Conservation (phyloP, 2,888 invertebrate species). For the Andrena haemorrhoa region DNA sequence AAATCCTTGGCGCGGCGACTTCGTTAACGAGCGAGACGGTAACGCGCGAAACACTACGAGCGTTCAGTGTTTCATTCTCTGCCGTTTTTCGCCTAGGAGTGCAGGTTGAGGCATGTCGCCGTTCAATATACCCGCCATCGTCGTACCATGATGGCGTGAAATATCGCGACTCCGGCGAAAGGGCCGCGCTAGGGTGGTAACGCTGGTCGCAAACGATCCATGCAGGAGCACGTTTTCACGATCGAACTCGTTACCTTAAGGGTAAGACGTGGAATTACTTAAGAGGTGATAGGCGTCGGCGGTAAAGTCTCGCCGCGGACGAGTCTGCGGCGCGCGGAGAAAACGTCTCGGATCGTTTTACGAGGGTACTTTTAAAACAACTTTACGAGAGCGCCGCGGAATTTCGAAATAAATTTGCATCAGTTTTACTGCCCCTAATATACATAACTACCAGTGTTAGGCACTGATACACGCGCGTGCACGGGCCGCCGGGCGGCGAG, state of each 20-base stretch:
- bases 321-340: constrained; percentile 31
- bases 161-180: constrained; percentile 31
- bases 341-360: constrained; percentile 82
- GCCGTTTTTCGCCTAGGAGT: constrained; percentile 15
- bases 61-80: constrained; percentile 32
- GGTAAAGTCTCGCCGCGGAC: constrained; percentile 67
- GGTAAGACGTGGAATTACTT: constrained; percentile 70
- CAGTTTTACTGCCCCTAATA: constrained; percentile 81
- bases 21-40: constrained; percentile 31
- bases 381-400: constrained; percentile 78
- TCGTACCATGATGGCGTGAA: constrained; percentile 36
- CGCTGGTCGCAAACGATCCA: constrained; percentile 55
- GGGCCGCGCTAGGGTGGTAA: constrained; percentile 40
- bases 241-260: constrained; percentile 71
- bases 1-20: not conserved
- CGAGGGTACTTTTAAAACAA: constrained; percentile 82
- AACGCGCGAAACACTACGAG: constrained; percentile 4
- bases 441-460: constrained; percentile 83
- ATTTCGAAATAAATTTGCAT: constrained; percentile 84
- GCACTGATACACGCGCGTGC: constrained; percentile 77
- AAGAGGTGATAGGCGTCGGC: constrained; percentile 64
- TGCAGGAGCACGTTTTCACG: constrained; percentile 63
- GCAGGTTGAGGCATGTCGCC: constrained; percentile 27
- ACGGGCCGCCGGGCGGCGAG: constrained; percentile 49
- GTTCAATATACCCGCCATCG: constrained; percentile 25